phyloP scores from a whole-genome alignment of 2,888 invertebrate genomes.

The Iselma pallidipennis region DNA sequence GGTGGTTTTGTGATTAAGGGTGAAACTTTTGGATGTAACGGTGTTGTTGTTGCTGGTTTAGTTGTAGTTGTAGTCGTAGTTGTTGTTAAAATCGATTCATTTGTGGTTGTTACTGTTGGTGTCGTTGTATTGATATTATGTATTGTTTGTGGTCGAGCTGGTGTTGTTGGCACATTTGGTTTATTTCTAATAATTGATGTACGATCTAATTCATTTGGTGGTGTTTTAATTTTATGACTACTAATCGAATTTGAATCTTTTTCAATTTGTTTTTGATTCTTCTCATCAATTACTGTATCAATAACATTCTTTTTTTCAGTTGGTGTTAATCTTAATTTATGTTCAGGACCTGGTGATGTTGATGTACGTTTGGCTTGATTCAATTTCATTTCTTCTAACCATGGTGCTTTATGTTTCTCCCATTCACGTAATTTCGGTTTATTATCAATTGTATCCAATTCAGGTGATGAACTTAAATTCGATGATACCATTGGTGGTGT shows the following conservation, averaged over 20 bases:
- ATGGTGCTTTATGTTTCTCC: constrained; percentile 76
- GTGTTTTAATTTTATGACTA: constrained; percentile 38
- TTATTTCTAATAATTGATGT: constrained; percentile 16
- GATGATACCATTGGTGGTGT: constrained; percentile 10
- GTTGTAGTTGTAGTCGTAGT: background rate
- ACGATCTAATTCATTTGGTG: constrained; percentile 44
- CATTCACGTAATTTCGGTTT: constrained; percentile 70
- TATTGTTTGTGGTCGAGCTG: constrained; percentile 19
- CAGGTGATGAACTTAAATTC: constrained; percentile 23
- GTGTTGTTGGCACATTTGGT: constrained; percentile 24
- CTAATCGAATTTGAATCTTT: constrained; percentile 26
- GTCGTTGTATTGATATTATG: constrained; percentile 4
- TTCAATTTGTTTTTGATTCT: constrained; percentile 20
- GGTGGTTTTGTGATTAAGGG: constrained; percentile 16
- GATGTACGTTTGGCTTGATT: constrained; percentile 73
- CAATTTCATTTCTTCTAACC: constrained; percentile 81
- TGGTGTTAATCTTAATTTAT: constrained; percentile 41
- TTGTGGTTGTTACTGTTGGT: background rate
- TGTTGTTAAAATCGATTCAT: background rate
- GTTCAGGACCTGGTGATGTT: constrained; percentile 49
- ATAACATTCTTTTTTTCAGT: constrained; percentile 39
- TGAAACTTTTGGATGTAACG: constrained; percentile 13
- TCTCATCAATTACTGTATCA: constrained; percentile 28
- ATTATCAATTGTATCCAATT: constrained; percentile 54
- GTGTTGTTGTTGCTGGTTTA: background rate